Conservation (phyloP, 2,888 invertebrate genomes). For the Choristoneura rosaceana region DNA sequence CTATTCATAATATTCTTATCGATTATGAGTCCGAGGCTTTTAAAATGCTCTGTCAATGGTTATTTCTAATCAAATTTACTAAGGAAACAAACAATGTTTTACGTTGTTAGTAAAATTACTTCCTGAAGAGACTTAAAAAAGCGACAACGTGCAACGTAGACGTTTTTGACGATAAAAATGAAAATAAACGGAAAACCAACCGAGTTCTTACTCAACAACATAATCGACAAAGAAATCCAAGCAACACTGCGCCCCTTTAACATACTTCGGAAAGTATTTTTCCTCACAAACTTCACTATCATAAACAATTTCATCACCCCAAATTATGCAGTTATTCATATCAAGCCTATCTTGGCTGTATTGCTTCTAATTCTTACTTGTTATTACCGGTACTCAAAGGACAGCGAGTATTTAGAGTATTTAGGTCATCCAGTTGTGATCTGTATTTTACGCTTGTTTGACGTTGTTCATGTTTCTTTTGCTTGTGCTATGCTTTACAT, state of each 20-base stretch:
- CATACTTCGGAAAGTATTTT: not conserved
- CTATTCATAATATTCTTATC: no score
- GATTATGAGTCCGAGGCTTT: not conserved
- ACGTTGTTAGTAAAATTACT: not conserved
- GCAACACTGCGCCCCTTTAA: not conserved
- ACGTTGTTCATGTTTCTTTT: not conserved
- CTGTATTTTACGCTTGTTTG: not conserved
- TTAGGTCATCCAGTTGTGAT: no score
- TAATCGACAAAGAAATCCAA: slow-evolving; percentile 1
- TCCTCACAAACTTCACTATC: not conserved
- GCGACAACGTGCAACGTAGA: not conserved
- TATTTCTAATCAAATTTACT: not conserved
- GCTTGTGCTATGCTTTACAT: not conserved
- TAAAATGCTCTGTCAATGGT: not conserved
- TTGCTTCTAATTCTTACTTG: not conserved
- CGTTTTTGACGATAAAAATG: not conserved
- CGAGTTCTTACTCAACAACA: not conserved
- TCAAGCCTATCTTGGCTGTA: not conserved
- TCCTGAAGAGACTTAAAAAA: no score
- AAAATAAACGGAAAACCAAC: not conserved
- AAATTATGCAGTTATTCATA: not conserved
- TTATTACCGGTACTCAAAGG: not conserved
- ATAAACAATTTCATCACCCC: slow-evolving; percentile 1
- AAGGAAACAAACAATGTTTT: not conserved
- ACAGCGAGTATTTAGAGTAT: not conserved